Conservation (phyloP, 1,140 invertebrate genomes). For the Aricia agestis region DNA sequence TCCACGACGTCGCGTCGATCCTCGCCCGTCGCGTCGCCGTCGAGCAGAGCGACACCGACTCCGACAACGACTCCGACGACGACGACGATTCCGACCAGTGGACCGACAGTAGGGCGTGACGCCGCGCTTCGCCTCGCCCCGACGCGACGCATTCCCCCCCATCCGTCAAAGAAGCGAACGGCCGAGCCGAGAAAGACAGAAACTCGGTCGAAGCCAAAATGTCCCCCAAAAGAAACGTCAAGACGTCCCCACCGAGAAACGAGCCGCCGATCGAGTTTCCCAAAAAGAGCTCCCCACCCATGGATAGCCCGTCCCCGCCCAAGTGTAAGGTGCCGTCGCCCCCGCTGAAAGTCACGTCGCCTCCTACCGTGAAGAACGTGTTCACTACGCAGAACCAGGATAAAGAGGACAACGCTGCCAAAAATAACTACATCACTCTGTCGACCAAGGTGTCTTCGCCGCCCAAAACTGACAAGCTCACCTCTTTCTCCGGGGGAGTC, state of each 20-base stretch:
- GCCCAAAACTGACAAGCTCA: constrained; percentile 9
- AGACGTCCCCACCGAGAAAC: constrained; percentile 28
- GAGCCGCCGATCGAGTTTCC: constrained; percentile 24
- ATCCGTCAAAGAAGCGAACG: constrained; percentile 20
- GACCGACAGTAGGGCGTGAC: constrained; percentile 77
- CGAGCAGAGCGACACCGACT: constrained; percentile 95
- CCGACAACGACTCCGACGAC: constrained; percentile 78
- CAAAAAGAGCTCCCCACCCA: constrained; percentile 14
- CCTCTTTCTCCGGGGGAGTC: constrained; percentile 14
- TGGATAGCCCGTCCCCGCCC: constrained; percentile 13
- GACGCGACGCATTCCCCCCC: constrained; percentile 26
- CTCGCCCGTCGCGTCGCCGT: constrained; percentile 94
- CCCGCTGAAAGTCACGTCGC: neutral
- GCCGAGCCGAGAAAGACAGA: constrained; percentile 21
- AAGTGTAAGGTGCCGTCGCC: neutral
- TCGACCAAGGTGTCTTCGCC: neutral
- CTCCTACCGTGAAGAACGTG: neutral
- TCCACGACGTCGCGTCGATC: constrained; percentile 96
- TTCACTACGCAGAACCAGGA: constrained; percentile 19
- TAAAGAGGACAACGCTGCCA: constrained; percentile 18
- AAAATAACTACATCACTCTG: constrained; percentile 5
- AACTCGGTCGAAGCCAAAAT: constrained; percentile 51
- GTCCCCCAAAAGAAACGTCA: constrained; percentile 29
- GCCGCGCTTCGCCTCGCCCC: constrained; percentile 51
- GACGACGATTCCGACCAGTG: constrained; percentile 76